A percentile compares a stretch with the other conserved stretches of the same genome.
These are phyloP conservation scores for Spea bombifrons DNA, from an alignment of 2,113 vertebrate species.

Conservation along the genomic window DNA sequence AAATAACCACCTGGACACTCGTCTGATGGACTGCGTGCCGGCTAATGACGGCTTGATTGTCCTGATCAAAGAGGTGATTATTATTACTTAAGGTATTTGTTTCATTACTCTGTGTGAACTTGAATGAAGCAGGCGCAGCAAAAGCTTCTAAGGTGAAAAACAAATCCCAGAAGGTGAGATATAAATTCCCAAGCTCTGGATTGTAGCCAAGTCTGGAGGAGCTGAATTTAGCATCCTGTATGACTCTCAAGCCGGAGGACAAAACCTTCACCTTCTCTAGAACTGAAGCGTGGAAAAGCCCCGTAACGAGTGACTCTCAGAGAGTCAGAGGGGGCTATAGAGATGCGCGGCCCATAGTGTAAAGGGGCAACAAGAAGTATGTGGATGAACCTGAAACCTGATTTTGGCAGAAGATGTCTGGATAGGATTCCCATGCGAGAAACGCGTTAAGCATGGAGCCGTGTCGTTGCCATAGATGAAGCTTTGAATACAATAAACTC, in stretches of 20 bases:
- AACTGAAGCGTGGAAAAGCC: slow-evolving; percentile 4
- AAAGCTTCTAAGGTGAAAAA: slow-evolving; percentile 63
- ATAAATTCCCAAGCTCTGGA: slow-evolving; percentile 67
- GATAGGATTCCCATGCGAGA: no score
- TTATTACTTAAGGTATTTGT: slow-evolving; percentile 12
- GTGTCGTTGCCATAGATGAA: no score
- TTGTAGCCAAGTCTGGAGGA: slow-evolving; percentile 63
- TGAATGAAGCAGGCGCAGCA: slow-evolving; percentile 35
- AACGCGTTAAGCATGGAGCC: no score
- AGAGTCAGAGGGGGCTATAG: no score
- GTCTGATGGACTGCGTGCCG: neutral
- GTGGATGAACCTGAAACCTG: no score
- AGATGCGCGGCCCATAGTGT: no score
- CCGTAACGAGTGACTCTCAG: no score
- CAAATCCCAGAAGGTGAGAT: slow-evolving; percentile 53
- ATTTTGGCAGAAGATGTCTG: no score
- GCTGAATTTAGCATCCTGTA: slow-evolving; percentile 61
- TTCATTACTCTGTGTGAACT: slow-evolving; percentile 23
- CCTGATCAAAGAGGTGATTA: slow-evolving; percentile 15
- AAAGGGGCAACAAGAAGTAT: no score
- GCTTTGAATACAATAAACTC: no score
- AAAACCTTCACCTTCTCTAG: slow-evolving; percentile 61
- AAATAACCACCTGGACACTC: no score
- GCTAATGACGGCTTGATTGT: neutral
- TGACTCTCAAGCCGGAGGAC: slow-evolving; percentile 57